phyloP scores from a whole-genome alignment of 2,888 invertebrate species.

The Phymatocera aterrima region DNA sequence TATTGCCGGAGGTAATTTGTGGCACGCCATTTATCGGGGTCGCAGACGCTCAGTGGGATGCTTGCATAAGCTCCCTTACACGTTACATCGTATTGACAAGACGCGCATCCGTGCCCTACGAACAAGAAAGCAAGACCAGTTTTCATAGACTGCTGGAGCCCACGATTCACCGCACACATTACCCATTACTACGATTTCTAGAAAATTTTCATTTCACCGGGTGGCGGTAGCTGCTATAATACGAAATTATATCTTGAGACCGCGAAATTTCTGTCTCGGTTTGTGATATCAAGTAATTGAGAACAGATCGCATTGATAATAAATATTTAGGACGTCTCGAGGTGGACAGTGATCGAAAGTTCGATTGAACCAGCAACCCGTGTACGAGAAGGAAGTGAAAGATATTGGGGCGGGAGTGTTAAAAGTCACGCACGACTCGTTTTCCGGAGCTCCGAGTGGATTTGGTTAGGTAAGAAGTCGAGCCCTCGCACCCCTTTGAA shows the following conservation, averaged over 20 bases:
- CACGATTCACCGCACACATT: background rate
- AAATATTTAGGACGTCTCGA: background rate
- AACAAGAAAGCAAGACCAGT: background rate
- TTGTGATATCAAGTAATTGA: background rate
- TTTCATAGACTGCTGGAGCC: background rate
- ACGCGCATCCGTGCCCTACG: background rate
- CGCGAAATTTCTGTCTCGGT: no score
- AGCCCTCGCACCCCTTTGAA: background rate
- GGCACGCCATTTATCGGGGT: background rate
- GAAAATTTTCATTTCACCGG: no score
- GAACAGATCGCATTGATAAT: background rate
- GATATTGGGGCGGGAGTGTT: background rate
- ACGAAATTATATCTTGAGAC: no score
- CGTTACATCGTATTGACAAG: background rate
- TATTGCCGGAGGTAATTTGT: background rate
- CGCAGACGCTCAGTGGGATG: background rate
- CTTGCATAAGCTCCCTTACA: background rate
- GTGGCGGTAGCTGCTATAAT: no score
- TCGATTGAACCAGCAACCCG: background rate
- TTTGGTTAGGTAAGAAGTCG: conserved; percentile 29
- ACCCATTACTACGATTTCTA: no score
- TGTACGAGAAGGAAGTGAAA: background rate
- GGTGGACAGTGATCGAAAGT: background rate
- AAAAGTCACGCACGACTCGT: conserved; percentile 37
- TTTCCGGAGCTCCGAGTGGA: conserved; percentile 21